Evolutionary conservation across 1,140 invertebrate genomes (phyloP).

Genomic region (Caerostris extrusa): DNA sequence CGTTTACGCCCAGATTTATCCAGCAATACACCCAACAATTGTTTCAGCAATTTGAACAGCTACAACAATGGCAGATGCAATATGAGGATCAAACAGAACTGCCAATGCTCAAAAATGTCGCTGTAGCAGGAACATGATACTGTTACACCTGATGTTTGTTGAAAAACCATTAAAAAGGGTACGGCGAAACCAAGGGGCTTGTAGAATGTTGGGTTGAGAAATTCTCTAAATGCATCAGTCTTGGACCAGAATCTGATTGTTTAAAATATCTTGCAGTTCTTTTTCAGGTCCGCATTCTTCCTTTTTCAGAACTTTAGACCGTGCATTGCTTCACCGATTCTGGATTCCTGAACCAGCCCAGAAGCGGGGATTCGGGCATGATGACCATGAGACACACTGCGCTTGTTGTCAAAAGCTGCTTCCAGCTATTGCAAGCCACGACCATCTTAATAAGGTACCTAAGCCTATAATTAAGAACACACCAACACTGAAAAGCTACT

Average conservation of each 20-base stretch:
- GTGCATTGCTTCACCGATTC: slow-evolving; percentile 87
- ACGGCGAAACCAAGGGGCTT: slow-evolving; percentile 86
- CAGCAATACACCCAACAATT: slow-evolving; percentile 89
- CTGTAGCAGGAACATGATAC: slow-evolving; percentile 96
- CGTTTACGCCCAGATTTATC: slow-evolving; percentile 92
- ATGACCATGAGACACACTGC: slow-evolving; percentile 82
- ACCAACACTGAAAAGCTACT: slow-evolving; percentile 88
- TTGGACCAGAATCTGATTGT: background rate
- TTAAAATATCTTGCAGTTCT: slow-evolving; percentile 20
- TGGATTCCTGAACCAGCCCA: slow-evolving; percentile 87
- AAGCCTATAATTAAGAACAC: slow-evolving; percentile 89
- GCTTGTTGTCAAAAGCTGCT: slow-evolving; percentile 85
- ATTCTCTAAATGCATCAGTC: background rate
- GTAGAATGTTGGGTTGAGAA: slow-evolving; percentile 27
- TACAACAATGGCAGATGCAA: slow-evolving; percentile 91
- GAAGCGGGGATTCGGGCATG: slow-evolving; percentile 91
- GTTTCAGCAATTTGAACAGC: slow-evolving; percentile 93
- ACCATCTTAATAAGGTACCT: slow-evolving; percentile 88
- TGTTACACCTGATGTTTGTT: slow-evolving; percentile 96
- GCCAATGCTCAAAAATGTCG: slow-evolving; percentile 89
- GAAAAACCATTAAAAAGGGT: slow-evolving; percentile 95
- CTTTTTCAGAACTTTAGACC: slow-evolving; percentile 64
- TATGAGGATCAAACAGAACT: slow-evolving; percentile 84
- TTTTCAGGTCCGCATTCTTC: background rate
- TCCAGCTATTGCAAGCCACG: slow-evolving; percentile 86